A percentile compares a stretch with the other conserved stretches of the same genome.
Conservation (phyloP, 1,140 invertebrate genomes). For the Andrena cerasifolii region DNA sequence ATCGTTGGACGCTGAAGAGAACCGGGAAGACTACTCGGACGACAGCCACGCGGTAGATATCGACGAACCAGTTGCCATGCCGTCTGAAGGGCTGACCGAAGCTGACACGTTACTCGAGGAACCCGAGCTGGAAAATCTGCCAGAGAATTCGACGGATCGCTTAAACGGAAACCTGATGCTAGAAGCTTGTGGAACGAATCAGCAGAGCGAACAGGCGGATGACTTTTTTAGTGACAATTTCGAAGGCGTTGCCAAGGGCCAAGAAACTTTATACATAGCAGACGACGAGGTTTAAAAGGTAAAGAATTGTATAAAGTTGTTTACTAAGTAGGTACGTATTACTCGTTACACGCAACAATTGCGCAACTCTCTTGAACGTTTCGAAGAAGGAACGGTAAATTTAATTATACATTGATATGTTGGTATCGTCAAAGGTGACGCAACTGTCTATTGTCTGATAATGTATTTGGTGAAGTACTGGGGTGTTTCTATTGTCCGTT, state of each 20-base stretch:
- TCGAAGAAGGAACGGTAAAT: neutral
- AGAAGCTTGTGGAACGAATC: neutral
- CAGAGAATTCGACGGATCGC: constrained; percentile 60
- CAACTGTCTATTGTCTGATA: no score
- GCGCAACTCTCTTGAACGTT: neutral
- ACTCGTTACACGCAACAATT: no score
- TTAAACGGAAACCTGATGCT: constrained; percentile 5
- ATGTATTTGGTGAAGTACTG: no score
- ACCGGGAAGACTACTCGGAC: constrained; percentile 70
- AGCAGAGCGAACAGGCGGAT: neutral
- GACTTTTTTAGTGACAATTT: constrained; percentile 4
- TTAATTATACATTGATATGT: no score
- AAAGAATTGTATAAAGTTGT: neutral
- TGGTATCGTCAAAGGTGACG: no score
- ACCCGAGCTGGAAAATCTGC: constrained; percentile 76
- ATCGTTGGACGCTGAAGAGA: constrained; percentile 74
- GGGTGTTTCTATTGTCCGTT: no score
- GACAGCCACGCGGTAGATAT: constrained; percentile 71
- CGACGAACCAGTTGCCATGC: constrained; percentile 60
- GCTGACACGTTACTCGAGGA: constrained; percentile 75
- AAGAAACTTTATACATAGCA: constrained; percentile 45
- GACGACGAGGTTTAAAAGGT: constrained; percentile 50
- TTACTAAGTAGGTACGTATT: no score
- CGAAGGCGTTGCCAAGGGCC: neutral
- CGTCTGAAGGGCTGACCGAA: constrained; percentile 67